Evolutionary conservation across 2,797 vertebrate genomes (phyloP), one percentile per base, ranked within the genome.

Genomic region (Enteromius thamalakanensis): DNA sequence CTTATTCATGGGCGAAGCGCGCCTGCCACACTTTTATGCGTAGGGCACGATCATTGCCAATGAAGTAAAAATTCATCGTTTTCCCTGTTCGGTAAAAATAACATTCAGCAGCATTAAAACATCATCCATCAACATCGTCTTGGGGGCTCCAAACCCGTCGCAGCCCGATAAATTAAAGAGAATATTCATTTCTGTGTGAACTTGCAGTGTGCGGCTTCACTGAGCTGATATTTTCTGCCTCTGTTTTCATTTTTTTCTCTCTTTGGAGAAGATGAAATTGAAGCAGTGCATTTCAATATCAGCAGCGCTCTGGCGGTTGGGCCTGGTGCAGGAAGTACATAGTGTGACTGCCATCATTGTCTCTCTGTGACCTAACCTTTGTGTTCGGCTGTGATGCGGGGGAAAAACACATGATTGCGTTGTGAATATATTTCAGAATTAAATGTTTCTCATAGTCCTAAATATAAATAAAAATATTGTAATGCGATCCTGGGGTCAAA

Each of bases 71-170:
- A 98, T 98, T 97, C 97, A 98, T 97, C 95, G 96, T 98, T 98
- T 97, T 97, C 95, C 96, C 96, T 96, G 96, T 96, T 98, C 96
- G 95, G 97, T 98, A 97, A 97, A 97, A 99, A 98, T 97, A 98
- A 98, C 97, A 98, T 97, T 98, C 96, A 90, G 97, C 96, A 95
- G 96, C 97, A 98, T 99, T 99, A 98, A 99, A 99, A 98, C 96
- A 95, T 97, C 97, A 98, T 99, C 97, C 97, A 98, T 99, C 97
- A 98, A 96, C 95, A 96, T 96, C 95, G 97, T 97, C 95, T 95
- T 90, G 93, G 94, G 93, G 95, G 95, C 92, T 92, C 88, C 90
- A 90, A 94, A 88, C 93, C 94, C 94, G 91, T 95, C 94, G 94
- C 94, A 94, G 94, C 92, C 94, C 87, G 89, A 95, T 91, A 96